Percentiles rank a stretch among this genome's conserved stretches.
Conservation (phyloP, 2,113 vertebrate genomes). For the Sitta europaea region DNA sequence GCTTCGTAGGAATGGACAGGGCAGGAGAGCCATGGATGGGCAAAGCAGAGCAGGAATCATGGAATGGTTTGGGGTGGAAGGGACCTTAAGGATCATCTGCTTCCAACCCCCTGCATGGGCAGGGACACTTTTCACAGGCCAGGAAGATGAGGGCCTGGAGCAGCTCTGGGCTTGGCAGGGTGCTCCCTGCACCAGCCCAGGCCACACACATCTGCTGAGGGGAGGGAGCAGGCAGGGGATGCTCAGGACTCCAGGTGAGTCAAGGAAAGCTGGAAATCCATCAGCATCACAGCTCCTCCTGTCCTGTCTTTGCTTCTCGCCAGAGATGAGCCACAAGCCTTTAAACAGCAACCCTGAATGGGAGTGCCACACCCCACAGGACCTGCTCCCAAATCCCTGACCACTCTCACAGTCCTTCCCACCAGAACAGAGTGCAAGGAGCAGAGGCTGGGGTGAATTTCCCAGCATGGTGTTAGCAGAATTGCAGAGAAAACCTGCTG, state of each 20-base stretch:
- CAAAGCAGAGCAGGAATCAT: not conserved
- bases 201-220: not conserved
- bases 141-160: not conserved
- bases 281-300: not conserved
- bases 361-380: not conserved
- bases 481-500: not conserved
- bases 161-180: not conserved
- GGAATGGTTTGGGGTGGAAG: not conserved
- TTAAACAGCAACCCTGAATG: not conserved
- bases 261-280: not conserved
- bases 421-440: rapidly evolving
- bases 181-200: not conserved
- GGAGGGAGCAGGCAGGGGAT: not conserved
- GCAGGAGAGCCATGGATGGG: not conserved
- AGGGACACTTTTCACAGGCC: not conserved
- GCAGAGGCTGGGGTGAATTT: not conserved
- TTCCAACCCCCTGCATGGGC: not conserved
- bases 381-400: not conserved
- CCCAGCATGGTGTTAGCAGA: not conserved
- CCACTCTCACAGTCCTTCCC: rapidly evolving
- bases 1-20: not conserved
- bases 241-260: not conserved
- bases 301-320: not conserved
- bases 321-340: not conserved
- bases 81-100: not conserved